Percentiles rank a stretch among this genome's conserved stretches.
Conservation (phyloP, 2,888 invertebrate genomes). For the Andrena haemorrhoa region DNA sequence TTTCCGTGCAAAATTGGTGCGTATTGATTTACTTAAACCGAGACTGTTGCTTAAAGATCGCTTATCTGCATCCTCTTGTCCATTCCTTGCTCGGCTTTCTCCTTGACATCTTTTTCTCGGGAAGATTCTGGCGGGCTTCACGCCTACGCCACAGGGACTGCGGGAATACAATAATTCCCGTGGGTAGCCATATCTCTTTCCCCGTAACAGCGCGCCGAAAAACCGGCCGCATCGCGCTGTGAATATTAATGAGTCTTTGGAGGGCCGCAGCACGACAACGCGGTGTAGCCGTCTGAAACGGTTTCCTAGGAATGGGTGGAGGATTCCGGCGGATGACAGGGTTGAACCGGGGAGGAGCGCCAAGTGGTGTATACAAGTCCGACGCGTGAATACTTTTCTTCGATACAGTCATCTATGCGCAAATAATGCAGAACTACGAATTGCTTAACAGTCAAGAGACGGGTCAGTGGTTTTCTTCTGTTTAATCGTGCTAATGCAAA, state of each 20-base stretch:
- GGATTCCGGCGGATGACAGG: constrained; percentile 47
- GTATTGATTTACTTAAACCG: neutral
- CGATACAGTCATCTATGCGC: neutral
- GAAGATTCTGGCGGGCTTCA: constrained; percentile 39
- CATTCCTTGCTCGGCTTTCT: constrained; percentile 3
- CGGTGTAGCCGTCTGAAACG: constrained; percentile 46
- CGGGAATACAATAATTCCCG: constrained; percentile 79
- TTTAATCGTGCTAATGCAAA: no score
- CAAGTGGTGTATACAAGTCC: constrained; percentile 65
- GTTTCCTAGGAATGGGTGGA: constrained; percentile 37
- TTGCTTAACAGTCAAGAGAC: neutral
- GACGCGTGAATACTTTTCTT: constrained; percentile 74
- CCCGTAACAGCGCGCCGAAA: constrained; percentile 80
- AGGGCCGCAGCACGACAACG: constrained; percentile 32
- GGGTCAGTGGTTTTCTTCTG: no score
- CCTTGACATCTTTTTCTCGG: constrained; percentile 33
- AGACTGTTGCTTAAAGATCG: neutral
- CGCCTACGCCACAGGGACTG: constrained; percentile 63
- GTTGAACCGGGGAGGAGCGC: constrained; percentile 19
- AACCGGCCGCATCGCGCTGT: constrained; percentile 79
- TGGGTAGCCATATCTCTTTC: constrained; percentile 81
- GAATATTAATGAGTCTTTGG: constrained; percentile 81
- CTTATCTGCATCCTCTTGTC: neutral
- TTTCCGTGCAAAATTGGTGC: neutral
- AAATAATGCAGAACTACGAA: neutral